phyloP scores from a whole-genome alignment of 2,797 vertebrate species.

The Enoplosus armatus region DNA sequence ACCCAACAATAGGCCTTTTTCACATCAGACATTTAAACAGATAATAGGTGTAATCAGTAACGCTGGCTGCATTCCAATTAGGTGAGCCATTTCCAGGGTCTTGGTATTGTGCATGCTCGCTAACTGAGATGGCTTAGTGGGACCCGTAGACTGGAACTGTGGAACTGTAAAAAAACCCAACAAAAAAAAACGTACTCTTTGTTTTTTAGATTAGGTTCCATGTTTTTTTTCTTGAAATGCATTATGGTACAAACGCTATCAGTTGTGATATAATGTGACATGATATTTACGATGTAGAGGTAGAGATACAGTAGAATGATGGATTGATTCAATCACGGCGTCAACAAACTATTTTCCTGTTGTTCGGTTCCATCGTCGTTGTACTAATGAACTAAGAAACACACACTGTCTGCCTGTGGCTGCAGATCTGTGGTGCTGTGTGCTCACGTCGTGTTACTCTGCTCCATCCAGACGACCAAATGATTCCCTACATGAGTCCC shows the following conservation, averaged over 20 bases:
- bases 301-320: neutral
- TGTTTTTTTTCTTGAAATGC: neutral
- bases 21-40: neutral
- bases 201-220: no score
- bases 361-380: neutral
- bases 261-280: slow-evolving; percentile 7
- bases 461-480: no score
- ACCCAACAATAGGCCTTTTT: neutral
- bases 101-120: neutral
- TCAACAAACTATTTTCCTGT: neutral
- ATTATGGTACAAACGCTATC: neutral
- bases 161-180: no score
- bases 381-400: neutral
- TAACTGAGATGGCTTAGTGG: no score
- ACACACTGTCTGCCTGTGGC: neutral
- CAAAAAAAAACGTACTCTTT: no score
- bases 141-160: no score
- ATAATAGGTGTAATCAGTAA: neutral
- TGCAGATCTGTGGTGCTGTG: neutral
- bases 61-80: neutral
- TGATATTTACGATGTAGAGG: neutral
- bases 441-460: neutral
- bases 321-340: neutral
- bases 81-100: neutral
- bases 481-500: no score